Evolutionary conservation across 2,888 invertebrate species (phyloP).

Genomic region (Drosophila parthenogenetica): DNA sequence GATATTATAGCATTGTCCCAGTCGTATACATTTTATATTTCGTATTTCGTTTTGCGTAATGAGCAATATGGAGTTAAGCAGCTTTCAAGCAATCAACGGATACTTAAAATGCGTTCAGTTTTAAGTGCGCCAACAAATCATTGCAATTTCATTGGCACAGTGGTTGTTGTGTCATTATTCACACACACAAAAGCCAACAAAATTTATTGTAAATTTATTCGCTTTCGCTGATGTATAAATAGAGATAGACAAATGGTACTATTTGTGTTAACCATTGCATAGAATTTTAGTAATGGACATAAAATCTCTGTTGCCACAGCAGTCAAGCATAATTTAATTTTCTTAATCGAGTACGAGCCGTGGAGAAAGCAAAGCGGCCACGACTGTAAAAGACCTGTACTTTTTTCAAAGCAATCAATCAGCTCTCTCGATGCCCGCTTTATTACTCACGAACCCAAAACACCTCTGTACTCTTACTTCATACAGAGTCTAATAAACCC

Average conservation of each 20-base stretch:
- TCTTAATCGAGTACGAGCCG: slow-evolving; percentile 43
- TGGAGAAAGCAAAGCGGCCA: too few relatives aligned
- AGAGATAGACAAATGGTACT: slow-evolving; percentile 17
- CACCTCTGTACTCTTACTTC: too few relatives aligned
- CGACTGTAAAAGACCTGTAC: too few relatives aligned
- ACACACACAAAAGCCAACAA: slow-evolving; percentile 15
- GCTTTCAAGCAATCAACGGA: background rate
- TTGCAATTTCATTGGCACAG: slow-evolving; percentile 1
- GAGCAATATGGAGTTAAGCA: background rate
- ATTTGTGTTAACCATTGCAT: background rate
- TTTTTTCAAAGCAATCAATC: too few relatives aligned
- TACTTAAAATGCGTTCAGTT: slow-evolving; percentile 8
- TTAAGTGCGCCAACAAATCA: slow-evolving; percentile 7
- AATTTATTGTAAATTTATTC: slow-evolving; percentile 43
- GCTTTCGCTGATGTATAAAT: slow-evolving; percentile 17
- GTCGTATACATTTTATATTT: background rate
- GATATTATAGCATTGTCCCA: background rate
- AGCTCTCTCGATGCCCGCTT: too few relatives aligned
- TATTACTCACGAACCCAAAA: too few relatives aligned
- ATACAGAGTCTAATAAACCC: too few relatives aligned
- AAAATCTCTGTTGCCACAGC: slow-evolving; percentile 27
- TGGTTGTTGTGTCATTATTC: slow-evolving; percentile 6
- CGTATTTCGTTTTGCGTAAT: background rate
- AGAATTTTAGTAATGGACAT: slow-evolving; percentile 39
- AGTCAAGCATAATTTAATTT: slow-evolving; percentile 68